Evolutionary conservation across 1,140 invertebrate genomes (phyloP).

Genomic region (Cyclina sinensis): DNA sequence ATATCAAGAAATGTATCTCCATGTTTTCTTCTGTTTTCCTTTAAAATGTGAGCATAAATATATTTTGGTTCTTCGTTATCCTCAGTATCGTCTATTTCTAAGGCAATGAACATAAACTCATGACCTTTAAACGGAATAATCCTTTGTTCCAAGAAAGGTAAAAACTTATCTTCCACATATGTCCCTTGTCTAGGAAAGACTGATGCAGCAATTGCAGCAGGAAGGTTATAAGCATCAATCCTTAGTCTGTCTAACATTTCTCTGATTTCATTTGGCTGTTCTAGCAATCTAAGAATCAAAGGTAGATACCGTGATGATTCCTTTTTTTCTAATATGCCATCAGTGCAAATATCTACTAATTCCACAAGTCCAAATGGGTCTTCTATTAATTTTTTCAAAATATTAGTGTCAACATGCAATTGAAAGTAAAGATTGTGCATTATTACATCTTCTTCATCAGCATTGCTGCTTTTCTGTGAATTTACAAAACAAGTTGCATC

Average conservation of each 20-base stretch:
- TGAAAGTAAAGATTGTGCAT: not conserved
- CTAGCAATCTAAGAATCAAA: not conserved
- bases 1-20: not conserved
- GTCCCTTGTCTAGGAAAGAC: constrained; percentile 50
- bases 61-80: not conserved
- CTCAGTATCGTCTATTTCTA: constrained; percentile 21
- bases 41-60: constrained; percentile 43
- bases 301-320: not conserved
- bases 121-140: constrained; percentile 23
- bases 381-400: not conserved
- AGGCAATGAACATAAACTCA: constrained; percentile 37
- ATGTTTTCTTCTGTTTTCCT: not conserved
- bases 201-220: not conserved
- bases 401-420: not conserved
- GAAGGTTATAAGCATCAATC: not conserved
- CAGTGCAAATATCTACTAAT: not conserved
- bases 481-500: not conserved
- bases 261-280: not conserved
- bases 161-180: constrained; percentile 32
- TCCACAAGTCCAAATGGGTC: not conserved
- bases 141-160: constrained; percentile 45
- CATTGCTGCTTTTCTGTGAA: not conserved
- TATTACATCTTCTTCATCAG: not conserved
- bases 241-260: not conserved
- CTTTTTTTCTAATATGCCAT: not conserved